Evolutionary conservation across 1,140 invertebrate genomes (phyloP), one percentile per base, ranked within the genome.

Genomic region (Centruroides vittatus): DNA sequence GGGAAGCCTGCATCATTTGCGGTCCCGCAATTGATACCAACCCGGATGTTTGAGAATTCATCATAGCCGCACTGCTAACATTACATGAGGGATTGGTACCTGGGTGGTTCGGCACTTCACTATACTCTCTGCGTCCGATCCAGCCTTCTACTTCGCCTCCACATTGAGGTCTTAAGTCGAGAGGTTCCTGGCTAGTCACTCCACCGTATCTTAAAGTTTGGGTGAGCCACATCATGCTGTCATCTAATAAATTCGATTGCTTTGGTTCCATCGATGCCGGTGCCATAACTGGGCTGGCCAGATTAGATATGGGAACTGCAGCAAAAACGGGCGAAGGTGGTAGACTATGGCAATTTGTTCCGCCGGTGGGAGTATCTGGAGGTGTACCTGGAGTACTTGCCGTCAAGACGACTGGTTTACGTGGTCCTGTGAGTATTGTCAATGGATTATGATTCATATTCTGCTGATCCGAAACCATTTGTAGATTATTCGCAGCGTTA

Each of bases 81-180:
- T 41, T 41, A 8, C 41, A 41, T 41, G 41, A 41, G 8, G 41
- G 41, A 41, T 41, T 41, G 8, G 41, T 41, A 41, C 41, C 41
- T 41, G 41, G 41, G 8, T 41, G 41, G 8, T 41, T 41, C 35
- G 59, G 61, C 1, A 63, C 62, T 11, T 63, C 63, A 3, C 58
- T 56, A 34, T 61, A 65, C 41, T 65, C 60, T 34, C 54, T 55
- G 1, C 62, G 34, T 10, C 58, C 54, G 10, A 65, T 55, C 64
- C 64, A 65, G 5, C 56, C 58, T 35, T 65, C 64, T 56, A 62
- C 59, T 13, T 64, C 62, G 4, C 56, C 56, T 5, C 55, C 61
- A 49, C 84, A 85, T 62, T 84, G 82, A 0, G 85, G 85, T 62
- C 88, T 79, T 65, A 93, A 76, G 68, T 93, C 88, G n/a, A 93